phyloP scores from a whole-genome alignment of 2,797 vertebrate genomes.

The Gephyroberyx darwinii region DNA sequence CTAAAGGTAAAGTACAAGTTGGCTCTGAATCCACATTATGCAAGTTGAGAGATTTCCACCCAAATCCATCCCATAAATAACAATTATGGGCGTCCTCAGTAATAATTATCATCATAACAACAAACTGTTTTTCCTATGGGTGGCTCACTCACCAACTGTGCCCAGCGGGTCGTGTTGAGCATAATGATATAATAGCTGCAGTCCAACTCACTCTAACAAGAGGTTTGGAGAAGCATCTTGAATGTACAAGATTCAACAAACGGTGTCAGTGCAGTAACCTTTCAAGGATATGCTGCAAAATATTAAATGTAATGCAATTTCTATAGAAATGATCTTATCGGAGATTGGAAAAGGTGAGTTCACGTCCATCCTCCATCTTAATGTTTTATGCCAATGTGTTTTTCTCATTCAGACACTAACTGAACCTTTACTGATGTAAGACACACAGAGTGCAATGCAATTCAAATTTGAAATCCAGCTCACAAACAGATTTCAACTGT shows the following conservation, averaged over 20 bases:
- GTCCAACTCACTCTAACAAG: slow-evolving; percentile 48
- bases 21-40: slow-evolving; percentile 45
- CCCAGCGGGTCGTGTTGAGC: slow-evolving; percentile 55
- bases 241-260: slow-evolving; percentile 50
- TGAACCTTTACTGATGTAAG: slow-evolving; percentile 29
- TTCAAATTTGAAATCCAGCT: too few species aligned
- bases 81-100: slow-evolving; percentile 37
- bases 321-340: slow-evolving; percentile 42
- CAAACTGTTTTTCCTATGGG: slow-evolving; percentile 17
- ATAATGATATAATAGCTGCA: slow-evolving; percentile 58
- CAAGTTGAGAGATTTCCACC: slow-evolving; percentile 55
- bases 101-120: slow-evolving; percentile 42
- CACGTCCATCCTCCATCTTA: not conserved
- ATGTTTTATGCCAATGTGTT: not conserved
- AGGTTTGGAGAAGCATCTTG: slow-evolving; percentile 28
- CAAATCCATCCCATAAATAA: slow-evolving; percentile 63
- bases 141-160: slow-evolving; percentile 30
- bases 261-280: slow-evolving; percentile 19
- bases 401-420: not conserved
- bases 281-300: slow-evolving; percentile 26
- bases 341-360: slow-evolving; percentile 29
- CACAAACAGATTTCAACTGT: too few species aligned
- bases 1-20: slow-evolving; percentile 41
- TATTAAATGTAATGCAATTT: slow-evolving; percentile 37
- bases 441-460: not conserved